Percentiles rank a stretch among this genome's conserved stretches.
Evolutionary conservation across 2,797 vertebrate species (phyloP).

Genomic region (Chelon auratus): DNA sequence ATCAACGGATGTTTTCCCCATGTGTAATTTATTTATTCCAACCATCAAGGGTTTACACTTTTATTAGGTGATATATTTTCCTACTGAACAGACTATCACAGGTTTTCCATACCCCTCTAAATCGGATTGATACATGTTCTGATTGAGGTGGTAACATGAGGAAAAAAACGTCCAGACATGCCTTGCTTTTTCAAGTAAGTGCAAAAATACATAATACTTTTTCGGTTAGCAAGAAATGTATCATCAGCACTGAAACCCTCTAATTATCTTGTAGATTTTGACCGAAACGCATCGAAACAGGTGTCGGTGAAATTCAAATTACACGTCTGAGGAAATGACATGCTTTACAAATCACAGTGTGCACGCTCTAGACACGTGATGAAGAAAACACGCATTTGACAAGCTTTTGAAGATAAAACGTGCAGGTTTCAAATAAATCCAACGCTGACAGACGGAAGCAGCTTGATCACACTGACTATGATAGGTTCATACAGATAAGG

Average conservation of each 20-base stretch:
- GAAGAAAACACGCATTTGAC: conserved; percentile 9
- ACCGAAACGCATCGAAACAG: conserved; percentile 63
- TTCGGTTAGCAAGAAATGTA: conserved; percentile 41
- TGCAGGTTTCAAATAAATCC: background rate
- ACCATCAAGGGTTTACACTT: no score
- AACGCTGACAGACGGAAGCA: background rate
- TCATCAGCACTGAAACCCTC: conserved; percentile 45
- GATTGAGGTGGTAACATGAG: background rate
- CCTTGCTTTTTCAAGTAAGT: conserved; percentile 28
- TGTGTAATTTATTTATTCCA: no score
- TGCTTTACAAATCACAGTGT: conserved; percentile 50
- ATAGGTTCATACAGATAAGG: no score
- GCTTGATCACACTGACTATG: background rate
- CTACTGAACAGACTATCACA: no score
- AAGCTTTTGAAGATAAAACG: conserved; percentile 7
- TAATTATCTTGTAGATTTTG: conserved; percentile 66
- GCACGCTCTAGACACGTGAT: conserved; percentile 14
- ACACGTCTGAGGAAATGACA: conserved; percentile 56
- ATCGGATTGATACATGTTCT: no score
- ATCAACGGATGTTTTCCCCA: no score
- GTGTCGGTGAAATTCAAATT: conserved; percentile 68
- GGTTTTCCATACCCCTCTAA: no score
- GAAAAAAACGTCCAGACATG: background rate
- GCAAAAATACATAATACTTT: conserved; percentile 10
- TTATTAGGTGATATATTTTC: no score